Conservation (phyloP, 2,888 invertebrate species). For the Meloe dianella region DNA sequence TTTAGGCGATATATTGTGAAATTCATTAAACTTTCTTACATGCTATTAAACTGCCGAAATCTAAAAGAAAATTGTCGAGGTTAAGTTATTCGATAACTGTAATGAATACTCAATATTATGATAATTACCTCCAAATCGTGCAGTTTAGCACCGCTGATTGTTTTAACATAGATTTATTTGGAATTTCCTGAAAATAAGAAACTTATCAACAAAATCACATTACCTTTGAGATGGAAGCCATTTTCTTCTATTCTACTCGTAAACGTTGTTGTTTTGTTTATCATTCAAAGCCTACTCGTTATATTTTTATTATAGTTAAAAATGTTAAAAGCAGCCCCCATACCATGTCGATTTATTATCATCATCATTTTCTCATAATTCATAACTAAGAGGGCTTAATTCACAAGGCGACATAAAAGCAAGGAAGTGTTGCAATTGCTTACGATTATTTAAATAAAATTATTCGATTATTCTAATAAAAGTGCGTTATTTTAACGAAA, state of each 20-base stretch:
- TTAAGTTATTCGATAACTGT: too few relatives aligned
- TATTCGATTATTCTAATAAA: too few relatives aligned
- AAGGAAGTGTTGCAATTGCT: constrained; percentile 37
- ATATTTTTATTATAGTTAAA: constrained; percentile 12
- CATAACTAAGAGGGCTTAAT: constrained; percentile 59
- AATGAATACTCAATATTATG: too few relatives aligned
- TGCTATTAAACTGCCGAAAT: too few relatives aligned
- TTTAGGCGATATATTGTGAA: too few relatives aligned
- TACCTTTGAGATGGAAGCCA: background rate
- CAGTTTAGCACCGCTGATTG: too few relatives aligned
- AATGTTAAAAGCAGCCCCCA: constrained; percentile 13
- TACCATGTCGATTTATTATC: constrained; percentile 35
- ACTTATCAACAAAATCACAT: background rate
- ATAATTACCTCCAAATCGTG: too few relatives aligned
- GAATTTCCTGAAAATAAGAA: background rate
- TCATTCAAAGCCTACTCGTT: background rate
- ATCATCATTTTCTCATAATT: constrained; percentile 57
- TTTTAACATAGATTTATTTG: background rate
- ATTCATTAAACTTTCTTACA: too few relatives aligned
- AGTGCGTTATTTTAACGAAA: too few relatives aligned
- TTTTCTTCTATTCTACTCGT: constrained; percentile 16
- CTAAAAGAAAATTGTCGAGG: too few relatives aligned
- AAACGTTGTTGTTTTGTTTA: constrained; percentile 24
- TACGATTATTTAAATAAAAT: background rate
- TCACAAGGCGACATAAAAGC: constrained; percentile 53